Evolutionary conservation across 2,113 vertebrate genomes (phyloP).

Genomic region (Atrichornis clamosus): DNA sequence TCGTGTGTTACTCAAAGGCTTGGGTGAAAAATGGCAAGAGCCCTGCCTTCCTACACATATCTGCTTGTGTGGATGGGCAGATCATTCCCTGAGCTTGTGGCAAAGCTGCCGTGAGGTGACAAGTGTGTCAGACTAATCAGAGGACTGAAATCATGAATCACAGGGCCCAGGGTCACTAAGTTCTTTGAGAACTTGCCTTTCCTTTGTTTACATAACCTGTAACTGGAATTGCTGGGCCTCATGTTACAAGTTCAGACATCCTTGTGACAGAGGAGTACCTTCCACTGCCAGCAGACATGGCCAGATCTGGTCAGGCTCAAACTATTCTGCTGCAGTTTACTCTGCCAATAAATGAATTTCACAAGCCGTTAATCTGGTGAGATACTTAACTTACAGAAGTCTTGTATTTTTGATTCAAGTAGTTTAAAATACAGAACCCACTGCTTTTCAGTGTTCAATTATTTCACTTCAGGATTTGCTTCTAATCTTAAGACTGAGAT

Average conservation of each 20-base stretch:
- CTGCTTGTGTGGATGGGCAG: rapidly evolving
- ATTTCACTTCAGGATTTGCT: not conserved
- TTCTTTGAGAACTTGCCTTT: not conserved
- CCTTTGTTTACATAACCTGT: not conserved
- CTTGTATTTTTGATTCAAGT: not conserved
- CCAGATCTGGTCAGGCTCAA: not conserved
- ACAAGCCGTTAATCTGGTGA: not conserved
- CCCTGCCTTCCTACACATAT: not conserved
- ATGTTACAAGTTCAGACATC: not conserved
- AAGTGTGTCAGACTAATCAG: not conserved
- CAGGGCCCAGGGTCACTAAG: not conserved
- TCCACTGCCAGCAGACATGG: not conserved
- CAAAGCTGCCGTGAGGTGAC: not conserved
- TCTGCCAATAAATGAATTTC: not conserved
- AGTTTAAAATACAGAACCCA: not conserved
- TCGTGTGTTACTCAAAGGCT: not conserved
- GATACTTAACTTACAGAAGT: not conserved
- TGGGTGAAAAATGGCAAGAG: not conserved
- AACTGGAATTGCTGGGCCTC: not conserved
- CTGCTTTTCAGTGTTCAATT: not conserved
- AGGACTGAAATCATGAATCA: not conserved
- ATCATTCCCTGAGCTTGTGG: rapidly evolving
- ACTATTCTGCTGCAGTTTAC: not conserved
- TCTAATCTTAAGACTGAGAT: not conserved
- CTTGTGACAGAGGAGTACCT: not conserved